These are phyloP conservation scores for Globodera rostochiensis DNA, from an alignment of 1,140 invertebrate genomes.

Conservation along the genomic window DNA sequence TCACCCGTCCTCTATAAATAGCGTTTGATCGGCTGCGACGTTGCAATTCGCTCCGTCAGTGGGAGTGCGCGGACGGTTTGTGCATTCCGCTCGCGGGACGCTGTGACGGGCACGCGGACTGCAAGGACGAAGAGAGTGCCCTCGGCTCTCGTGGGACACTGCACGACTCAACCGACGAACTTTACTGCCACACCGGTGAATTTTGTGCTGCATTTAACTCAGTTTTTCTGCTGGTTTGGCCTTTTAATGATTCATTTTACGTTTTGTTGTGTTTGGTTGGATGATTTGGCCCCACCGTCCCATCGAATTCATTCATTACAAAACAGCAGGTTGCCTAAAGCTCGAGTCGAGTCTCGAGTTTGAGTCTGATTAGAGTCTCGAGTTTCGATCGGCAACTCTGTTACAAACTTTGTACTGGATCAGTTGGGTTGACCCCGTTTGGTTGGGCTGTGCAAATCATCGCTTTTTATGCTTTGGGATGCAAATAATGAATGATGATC, in stretches of 20 bases:
- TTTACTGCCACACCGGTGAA: slow-evolving; percentile 27
- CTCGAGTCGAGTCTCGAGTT: too few relatives aligned
- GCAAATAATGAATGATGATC: too few relatives aligned
- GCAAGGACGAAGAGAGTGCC: slow-evolving; percentile 14
- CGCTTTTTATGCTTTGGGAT: neutral
- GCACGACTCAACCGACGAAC: slow-evolving; percentile 27
- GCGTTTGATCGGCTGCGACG: slow-evolving; percentile 10
- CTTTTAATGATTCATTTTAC: neutral
- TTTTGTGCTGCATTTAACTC: neutral
- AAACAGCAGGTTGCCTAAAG: too few relatives aligned
- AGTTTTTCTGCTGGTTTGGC: neutral
- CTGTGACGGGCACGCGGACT: slow-evolving; percentile 29
- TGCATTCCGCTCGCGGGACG: slow-evolving; percentile 24
- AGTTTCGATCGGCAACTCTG: too few relatives aligned
- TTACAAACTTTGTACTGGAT: too few relatives aligned
- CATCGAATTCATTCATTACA: too few relatives aligned
- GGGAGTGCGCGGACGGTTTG: slow-evolving; percentile 30
- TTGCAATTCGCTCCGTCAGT: slow-evolving; percentile 14
- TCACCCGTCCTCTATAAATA: neutral
- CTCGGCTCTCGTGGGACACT: slow-evolving; percentile 1
- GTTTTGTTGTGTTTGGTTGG: neutral
- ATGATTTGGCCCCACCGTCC: too few relatives aligned
- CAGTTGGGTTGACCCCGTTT: too few relatives aligned
- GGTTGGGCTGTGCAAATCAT: neutral
- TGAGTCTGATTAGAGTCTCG: too few relatives aligned